These are phyloP conservation scores for Galeopsomyia nigrocyanea DNA, from an alignment of 2,888 invertebrate genomes.

Conservation along the genomic window DNA sequence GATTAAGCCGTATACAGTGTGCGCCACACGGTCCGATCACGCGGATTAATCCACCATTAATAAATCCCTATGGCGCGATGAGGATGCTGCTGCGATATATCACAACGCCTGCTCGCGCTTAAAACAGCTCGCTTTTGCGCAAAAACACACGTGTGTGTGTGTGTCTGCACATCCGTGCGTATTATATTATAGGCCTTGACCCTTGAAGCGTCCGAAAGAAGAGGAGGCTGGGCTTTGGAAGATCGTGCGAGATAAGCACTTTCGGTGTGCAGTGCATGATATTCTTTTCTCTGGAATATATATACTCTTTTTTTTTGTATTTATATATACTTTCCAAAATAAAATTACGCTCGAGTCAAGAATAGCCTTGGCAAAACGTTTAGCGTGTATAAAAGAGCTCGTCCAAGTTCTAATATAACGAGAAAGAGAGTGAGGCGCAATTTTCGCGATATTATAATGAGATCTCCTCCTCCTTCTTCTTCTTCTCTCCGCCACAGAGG, in stretches of 20 bases:
- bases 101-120: constrained; percentile 11
- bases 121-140: background rate
- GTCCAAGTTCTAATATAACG: background rate
- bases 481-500: background rate
- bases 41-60: constrained; percentile 45
- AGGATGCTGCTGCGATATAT: constrained; percentile 23
- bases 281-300: too few species aligned
- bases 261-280: too few species aligned
- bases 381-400: background rate
- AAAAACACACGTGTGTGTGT: background rate
- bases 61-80: constrained; percentile 14
- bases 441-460: constrained; percentile 43
- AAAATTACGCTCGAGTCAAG: too few species aligned
- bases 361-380: background rate
- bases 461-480: constrained; percentile 27
- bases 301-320: too few species aligned
- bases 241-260: too few species aligned
- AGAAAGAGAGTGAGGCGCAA: constrained; percentile 23
- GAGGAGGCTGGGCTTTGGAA: too few species aligned
- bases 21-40: constrained; percentile 14
- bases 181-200: constrained; percentile 23
- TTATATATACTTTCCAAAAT: too few species aligned
- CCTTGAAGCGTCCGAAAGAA: background rate
- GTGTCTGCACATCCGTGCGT: background rate
- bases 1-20: constrained; percentile 38